Base-by-base conservation (phyloP, 2,888 invertebrate species). In the Ceramica pisi region DNA sequence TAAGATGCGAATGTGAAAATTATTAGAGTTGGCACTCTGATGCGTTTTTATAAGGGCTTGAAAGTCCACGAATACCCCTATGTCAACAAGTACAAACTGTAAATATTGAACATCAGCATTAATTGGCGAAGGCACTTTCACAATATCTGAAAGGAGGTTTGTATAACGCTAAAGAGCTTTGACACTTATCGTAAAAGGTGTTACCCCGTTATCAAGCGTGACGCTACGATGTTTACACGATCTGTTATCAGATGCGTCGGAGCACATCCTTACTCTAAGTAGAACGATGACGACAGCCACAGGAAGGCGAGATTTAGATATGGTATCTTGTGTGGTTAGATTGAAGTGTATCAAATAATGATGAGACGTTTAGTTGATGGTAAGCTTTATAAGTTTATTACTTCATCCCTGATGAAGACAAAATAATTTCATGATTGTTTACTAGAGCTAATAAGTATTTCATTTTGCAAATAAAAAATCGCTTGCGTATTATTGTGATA, bases 161-260 rank as follows among this genome's bases (percentile, higher is more conserved):
- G 12, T 61, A 50, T 44, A 44, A 31, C 62, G 31, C 16, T 69
- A 55, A 56, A 56, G n/a, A 50, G 50, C 50, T 78, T 78, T 38
- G 79, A 35, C 72, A 71, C 71, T 57, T 71, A 78, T 78, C 72
- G 56, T 7, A 71, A 78, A 78, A 57, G 78, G 78, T 71, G 56
- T 78, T 21, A 50, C 35, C n/a, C 3, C 8, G 55, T 9, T 72
- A 78, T 50, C 78, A 50, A 71, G 4, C 19, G 23, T 72, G 71
- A 21, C 56, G 72, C 51, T 21, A 46, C 38, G 38, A 63, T 74
- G 21, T 75, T 57, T 35, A 61, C 50, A 35, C 38, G 21, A 81
- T 65, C 41, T 66, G 31, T 66, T 75, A 80, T 75, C 81, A 23
- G 66, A 8, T 7, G 44, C 61, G 26, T 75, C 46, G 31, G 41